A percentile compares a stretch with the other conserved stretches of the same genome.
phyloP scores from a whole-genome alignment of 2,888 invertebrate genomes.

The Rhimphoctona megacephalus region DNA sequence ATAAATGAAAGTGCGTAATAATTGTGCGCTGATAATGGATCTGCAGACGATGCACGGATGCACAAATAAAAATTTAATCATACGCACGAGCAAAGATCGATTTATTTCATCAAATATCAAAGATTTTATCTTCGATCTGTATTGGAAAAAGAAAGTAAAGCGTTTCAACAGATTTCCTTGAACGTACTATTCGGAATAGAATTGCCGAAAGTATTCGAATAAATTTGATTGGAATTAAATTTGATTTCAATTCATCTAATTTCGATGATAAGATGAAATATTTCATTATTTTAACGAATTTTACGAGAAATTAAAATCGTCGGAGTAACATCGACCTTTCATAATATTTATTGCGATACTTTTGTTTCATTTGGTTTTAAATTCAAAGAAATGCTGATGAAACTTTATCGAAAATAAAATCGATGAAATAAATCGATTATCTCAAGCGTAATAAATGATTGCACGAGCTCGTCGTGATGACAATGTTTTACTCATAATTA shows the following conservation, averaged over 20 bases:
- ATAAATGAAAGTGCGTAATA: constrained; percentile 61
- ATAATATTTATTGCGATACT: neutral
- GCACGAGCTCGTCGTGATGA: constrained; percentile 45
- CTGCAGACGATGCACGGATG: constrained; percentile 77
- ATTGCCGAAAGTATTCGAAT: no score
- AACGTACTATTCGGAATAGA: no score
- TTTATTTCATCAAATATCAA: constrained; percentile 9
- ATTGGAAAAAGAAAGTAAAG: neutral
- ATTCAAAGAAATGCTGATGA: neutral
- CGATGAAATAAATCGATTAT: constrained; percentile 30
- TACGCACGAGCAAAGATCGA: constrained; percentile 22
- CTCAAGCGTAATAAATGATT: constrained; percentile 10
- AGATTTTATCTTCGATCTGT: neutral
- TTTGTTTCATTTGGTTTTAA: neutral
- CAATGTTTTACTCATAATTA: constrained; percentile 39
- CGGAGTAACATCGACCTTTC: neutral
- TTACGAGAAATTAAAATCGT: no score
- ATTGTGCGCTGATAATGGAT: constrained; percentile 65
- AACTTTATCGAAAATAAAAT: neutral
- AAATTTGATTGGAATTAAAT: no score
- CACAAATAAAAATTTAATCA: constrained; percentile 66
- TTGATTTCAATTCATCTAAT: no score
- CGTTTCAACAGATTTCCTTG: no score
- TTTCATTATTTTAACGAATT: no score
- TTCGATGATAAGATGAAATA: no score